These are phyloP conservation scores for Accipiter virgatus DNA, from an alignment of 2,113 vertebrate genomes.

Conservation along the genomic window DNA sequence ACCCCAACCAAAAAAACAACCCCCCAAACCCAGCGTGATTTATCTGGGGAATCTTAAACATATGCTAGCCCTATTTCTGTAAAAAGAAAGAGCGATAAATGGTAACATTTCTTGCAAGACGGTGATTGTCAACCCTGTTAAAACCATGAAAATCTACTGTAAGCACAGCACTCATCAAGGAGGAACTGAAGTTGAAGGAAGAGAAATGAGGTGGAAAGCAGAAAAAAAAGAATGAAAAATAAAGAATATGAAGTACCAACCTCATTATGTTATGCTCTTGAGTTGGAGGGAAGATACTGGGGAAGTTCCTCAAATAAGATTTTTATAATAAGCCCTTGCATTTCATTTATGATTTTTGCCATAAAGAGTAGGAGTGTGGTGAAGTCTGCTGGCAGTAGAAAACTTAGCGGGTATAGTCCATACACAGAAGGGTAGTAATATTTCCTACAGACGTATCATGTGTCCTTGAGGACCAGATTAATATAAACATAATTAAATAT, in stretches of 20 bases:
- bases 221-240: background rate
- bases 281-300: background rate
- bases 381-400: background rate
- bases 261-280: background rate
- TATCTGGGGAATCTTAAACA: background rate
- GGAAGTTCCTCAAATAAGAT: background rate
- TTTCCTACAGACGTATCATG: rapidly evolving
- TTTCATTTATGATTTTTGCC: background rate
- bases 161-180: background rate
- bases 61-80: background rate
- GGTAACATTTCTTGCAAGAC: background rate
- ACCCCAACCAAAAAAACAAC: too few relatives aligned
- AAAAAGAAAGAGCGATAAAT: background rate
- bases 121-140: background rate
- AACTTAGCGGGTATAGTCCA: rapidly evolving
- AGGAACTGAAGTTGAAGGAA: background rate
- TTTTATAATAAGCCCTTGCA: background rate
- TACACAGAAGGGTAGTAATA: background rate
- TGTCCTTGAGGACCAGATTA: background rate
- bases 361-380: rapidly evolving
- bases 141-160: background rate
- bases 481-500: background rate
- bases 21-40: background rate
- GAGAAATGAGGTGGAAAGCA: background rate
- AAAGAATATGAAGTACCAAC: background rate